phyloP scores from a whole-genome alignment of 2,888 invertebrate species.

The Eulithis prunata region DNA sequence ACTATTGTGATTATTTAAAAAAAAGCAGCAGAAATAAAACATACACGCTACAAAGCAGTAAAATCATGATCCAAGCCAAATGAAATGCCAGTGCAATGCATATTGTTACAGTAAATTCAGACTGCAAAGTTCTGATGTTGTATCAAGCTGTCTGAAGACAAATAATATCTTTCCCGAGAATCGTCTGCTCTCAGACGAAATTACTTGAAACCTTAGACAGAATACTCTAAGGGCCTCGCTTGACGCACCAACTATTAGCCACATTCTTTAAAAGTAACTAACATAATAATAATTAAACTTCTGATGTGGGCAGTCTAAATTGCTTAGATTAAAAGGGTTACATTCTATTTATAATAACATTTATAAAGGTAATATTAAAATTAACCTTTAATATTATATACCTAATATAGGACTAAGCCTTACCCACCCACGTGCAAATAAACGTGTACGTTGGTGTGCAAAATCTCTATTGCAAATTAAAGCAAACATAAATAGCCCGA shows the following conservation, averaged over 20 bases:
- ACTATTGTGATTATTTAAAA: no score
- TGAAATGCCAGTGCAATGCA: constrained; percentile 30
- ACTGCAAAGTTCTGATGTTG: constrained; percentile 34
- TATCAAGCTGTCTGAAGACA: constrained; percentile 33
- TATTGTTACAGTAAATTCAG: constrained; percentile 31
- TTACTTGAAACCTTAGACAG: constrained; percentile 31
- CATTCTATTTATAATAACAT: no score
- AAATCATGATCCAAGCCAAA: constrained; percentile 23
- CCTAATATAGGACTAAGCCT: no score
- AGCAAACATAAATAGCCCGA: no score
- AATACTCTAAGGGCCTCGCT: constrained; percentile 17
- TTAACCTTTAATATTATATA: no score
- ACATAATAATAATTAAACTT: no score
- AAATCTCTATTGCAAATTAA: no score
- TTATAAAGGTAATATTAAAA: no score
- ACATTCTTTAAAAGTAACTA: neutral
- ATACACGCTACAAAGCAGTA: neutral
- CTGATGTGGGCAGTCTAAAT: no score
- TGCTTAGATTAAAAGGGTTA: no score
- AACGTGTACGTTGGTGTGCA: no score
- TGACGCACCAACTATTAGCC: constrained; percentile 3
- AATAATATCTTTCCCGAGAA: constrained; percentile 40
- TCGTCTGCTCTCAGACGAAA: constrained; percentile 39
- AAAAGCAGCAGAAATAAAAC: neutral
- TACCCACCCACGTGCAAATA: no score